Evolutionary conservation across 1,140 invertebrate genomes (phyloP).

Genomic region (Drosophila suzukii): DNA sequence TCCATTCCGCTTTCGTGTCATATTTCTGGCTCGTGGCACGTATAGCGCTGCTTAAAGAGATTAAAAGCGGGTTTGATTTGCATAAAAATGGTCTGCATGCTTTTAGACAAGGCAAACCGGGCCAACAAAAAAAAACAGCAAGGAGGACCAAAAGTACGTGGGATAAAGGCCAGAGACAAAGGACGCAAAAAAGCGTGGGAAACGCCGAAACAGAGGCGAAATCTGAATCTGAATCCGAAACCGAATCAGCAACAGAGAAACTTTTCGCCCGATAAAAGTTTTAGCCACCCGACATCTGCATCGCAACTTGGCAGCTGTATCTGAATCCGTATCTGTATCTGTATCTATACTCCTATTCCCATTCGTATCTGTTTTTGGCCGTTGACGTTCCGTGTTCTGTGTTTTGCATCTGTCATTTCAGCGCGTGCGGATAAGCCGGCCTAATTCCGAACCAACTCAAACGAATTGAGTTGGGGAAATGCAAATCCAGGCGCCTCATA

Average conservation of each 20-base stretch:
- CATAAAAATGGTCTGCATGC: constrained; percentile 71
- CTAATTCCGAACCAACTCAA: constrained; percentile 17
- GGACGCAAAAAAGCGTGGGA: constrained; percentile 28
- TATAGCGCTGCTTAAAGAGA: constrained; percentile 62
- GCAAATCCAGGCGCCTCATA: constrained; percentile 4
- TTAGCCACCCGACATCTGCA: constrained; percentile 14
- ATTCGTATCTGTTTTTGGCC: neutral
- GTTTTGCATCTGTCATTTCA: constrained; percentile 49
- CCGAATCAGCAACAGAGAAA: constrained; percentile 34
- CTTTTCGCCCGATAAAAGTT: constrained; percentile 58
- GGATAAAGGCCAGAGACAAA: constrained; percentile 16
- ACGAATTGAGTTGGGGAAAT: constrained; percentile 27
- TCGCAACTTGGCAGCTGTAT: constrained; percentile 40
- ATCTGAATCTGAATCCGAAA: constrained; percentile 3
- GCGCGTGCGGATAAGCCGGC: constrained; percentile 50
- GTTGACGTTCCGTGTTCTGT: neutral
- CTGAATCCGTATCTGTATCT: constrained; percentile 4
- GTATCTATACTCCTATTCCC: constrained; percentile 1
- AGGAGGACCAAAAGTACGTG: neutral
- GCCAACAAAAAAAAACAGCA: neutral
- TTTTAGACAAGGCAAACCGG: constrained; percentile 19
- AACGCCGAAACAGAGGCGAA: constrained; percentile 8
- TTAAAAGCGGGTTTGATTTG: constrained; percentile 73
- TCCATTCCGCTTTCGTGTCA: constrained; percentile 66
- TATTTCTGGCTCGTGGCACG: constrained; percentile 57